Evolutionary conservation across 2,113 vertebrate species (phyloP), one percentile per base, ranked within the genome.

Genomic region (Proterorhinus semilunaris): DNA sequence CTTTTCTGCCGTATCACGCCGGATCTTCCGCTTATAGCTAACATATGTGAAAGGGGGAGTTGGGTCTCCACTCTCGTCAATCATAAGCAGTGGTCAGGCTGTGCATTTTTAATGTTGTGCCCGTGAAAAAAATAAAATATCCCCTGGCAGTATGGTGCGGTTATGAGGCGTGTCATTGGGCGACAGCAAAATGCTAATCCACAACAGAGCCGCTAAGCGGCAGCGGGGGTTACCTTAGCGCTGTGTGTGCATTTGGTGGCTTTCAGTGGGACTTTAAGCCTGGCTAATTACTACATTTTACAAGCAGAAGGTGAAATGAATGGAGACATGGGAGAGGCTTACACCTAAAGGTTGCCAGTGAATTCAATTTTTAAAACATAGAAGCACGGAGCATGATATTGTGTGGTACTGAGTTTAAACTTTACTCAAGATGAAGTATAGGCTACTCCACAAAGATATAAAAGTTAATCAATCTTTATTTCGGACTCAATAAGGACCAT

Each of bases 321-420:
- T 57, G 62, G 49, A 74, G 67, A 79, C 51, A 8, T 62, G 68
- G 27, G 72, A 61, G 17, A 44, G 63, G 76, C 83, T 87, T 79
- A 79, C 85, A 92, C 89, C 81, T 87, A 71, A 86, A 87, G 81
- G 78, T 85, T 82, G 10, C 71, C 75, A 67, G 48, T 81, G 73
- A 80, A 84, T 65, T 43, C 27, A 65, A 72, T 43, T 42, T 21
- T 69, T 69, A 65, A 46, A 52, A 66, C 51, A 63, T 50, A 50
- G 72, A 48, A 53, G 50, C 52, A 43, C 16, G 65, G 13, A 67
- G 21, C 53, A 46, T 46, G n/a, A 15, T 21, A 48, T 21, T 2
- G 61, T 36, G 27, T 2, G 27, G 27, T 36, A 36, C 27, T 36
- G 27, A 36, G 27, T 36, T 36, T 36, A 36, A 36, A 36, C 27